These are phyloP conservation scores for Stegodyphus mimosarum DNA, from an alignment of 1,140 invertebrate species.

Conservation along the genomic window DNA sequence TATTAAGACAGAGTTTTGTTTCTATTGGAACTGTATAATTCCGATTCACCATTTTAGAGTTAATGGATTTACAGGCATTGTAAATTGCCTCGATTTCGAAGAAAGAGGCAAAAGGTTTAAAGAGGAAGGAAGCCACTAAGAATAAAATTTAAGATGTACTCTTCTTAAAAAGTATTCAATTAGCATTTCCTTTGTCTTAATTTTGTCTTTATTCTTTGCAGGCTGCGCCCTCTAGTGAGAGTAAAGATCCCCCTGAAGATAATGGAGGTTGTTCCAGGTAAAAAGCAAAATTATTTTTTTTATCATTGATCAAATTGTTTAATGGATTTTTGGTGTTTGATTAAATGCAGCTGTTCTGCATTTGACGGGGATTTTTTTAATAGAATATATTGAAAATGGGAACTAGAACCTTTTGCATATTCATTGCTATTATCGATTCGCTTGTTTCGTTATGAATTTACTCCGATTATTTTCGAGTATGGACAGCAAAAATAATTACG, in stretches of 20 bases:
- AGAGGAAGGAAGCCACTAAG: no score
- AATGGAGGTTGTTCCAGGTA: slow-evolving; percentile 47
- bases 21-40: no score
- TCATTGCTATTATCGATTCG: slow-evolving; percentile 32
- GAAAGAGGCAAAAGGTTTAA: not conserved
- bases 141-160: slow-evolving; percentile 15
- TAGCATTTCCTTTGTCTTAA: slow-evolving; percentile 41
- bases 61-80: no score
- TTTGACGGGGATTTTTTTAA: slow-evolving; percentile 25
- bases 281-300: slow-evolving; percentile 19
- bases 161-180: slow-evolving; percentile 30
- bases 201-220: slow-evolving; percentile 27
- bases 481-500: not conserved
- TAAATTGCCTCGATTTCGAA: not conserved
- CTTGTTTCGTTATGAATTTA: slow-evolving; percentile 9
- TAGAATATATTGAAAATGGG: not conserved
- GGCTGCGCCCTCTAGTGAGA: slow-evolving; percentile 40
- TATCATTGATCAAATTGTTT: slow-evolving; percentile 36
- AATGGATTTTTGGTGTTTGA: slow-evolving; percentile 49
- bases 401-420: slow-evolving; percentile 35
- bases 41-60: no score
- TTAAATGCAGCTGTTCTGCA: slow-evolving; percentile 22
- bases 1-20: no score
- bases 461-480: not conserved
- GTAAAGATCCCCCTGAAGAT: slow-evolving; percentile 47